Base-by-base conservation (phyloP, 2,797 vertebrate species). In the Squalus acanthias region DNA sequence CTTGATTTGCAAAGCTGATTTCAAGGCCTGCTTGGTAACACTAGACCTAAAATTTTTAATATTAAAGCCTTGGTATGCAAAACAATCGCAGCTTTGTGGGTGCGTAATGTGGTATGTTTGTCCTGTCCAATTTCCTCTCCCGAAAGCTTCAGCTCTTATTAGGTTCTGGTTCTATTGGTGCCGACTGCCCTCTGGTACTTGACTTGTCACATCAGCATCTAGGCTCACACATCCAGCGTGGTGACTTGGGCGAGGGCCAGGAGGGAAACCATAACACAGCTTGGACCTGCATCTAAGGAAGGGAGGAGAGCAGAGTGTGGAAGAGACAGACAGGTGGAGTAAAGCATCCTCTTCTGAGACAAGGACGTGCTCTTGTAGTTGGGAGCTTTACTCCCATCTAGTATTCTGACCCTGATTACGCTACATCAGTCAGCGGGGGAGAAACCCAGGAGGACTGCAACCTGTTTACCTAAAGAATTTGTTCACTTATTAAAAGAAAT, bases 1-100 rank as follows among this genome's bases (percentile, higher is more conserved):
- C 89, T 91, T n/a, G 82, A 85, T 50, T 85, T 85, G 82, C 82
- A 69, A 76, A 29, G 67, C 50, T 95, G 69, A 95, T n/a, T 76
- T 72, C 24, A 95, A 95, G 70, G 69, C 50, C 46, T 53, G 46
- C 13, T 95, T 60, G 26, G 13, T 95, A 33, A 76, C 50, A 76
- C 70, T 63, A 69, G 65, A 93, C n/a, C 7, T 93, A 93, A 93
- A 65, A 69, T 93, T 63, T 69, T 46, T 69, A 69, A 93, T 69
- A 93, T 46, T 93, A 39, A 69, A 93, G 17, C 63, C 91, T 67
- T 69, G 65, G 91, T 67, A 93, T 69, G 63, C 63, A 24, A 69
- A 69, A 67, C 63, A 93, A 93, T 39, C 3, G 1, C 17, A 89
- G 63, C 63, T 93, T 69, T 93, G 91, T 69, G n/a, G 63, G 91